Evolutionary conservation across 37 sponge, comb jelly and placozoan genomes (phyloP), one percentile per base, ranked within the genome.

Genomic region (Petrosia ficiformis): DNA sequence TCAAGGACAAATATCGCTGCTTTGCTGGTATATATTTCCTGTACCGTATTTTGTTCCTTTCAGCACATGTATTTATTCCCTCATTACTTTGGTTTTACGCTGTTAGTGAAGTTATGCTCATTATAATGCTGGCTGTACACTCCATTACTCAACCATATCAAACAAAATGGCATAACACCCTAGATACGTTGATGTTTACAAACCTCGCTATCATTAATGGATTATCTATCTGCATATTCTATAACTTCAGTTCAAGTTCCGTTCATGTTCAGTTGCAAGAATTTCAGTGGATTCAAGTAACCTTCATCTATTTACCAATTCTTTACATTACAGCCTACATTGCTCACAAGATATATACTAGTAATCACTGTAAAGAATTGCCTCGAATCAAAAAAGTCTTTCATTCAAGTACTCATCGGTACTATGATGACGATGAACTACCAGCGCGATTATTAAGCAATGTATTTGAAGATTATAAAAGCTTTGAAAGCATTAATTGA

Each of bases 1-100:
- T 67, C 31, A 67, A 67, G 31, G 68, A 67, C 68, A 31, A 67
- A 24, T 67, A 24, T 24, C 68, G 68, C 36, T 67, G 33, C 34
- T 67, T 67, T 36, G 29, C 68, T 2, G 68, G 68, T 1, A 31
- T 67, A 31, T 67, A 67, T 36, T 67, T 67, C 3, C 33, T 31
- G n/a, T 67, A 67, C 31, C 68, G 68, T n/a, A 32, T 67, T 3
- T 24, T 67, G 33, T n/a, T 35, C 32, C 24, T 35, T n/a, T 2
- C 33, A n/a, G 24, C 33, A n/a, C 68, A 29, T 31, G 37, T 67
- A 24, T n/a, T 35, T 8, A 35, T 31, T 35, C 4, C 68, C 1
- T 24, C 35, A 31, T 35, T 35, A 3, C 22, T n/a, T 36, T 35
- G 22, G 31, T 67, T 36, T 35, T 67, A 67, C 68, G 34, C 33